A percentile compares a stretch with the other conserved stretches of the same genome.
These are phyloP conservation scores for Eubucco bourcierii DNA, from an alignment of 2,113 vertebrate genomes.

Conservation along the genomic window DNA sequence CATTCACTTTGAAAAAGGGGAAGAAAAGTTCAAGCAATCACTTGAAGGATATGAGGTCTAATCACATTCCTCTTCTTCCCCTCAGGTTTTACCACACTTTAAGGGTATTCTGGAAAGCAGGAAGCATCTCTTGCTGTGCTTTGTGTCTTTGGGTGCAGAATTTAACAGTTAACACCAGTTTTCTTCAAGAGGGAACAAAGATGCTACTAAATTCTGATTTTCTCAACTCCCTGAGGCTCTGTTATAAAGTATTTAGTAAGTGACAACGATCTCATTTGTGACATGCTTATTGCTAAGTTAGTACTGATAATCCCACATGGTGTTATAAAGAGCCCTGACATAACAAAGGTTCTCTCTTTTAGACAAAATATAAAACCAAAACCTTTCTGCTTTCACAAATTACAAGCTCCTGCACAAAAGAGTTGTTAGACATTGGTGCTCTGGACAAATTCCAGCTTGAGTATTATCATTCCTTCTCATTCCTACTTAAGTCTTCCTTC, in stretches of 20 bases:
- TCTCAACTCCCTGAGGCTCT: slow-evolving; percentile 26
- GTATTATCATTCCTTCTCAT: background rate
- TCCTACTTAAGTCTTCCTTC: background rate
- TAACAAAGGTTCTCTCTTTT: background rate
- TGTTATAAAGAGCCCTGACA: background rate
- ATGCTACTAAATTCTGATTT: slow-evolving; percentile 32
- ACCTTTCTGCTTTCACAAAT: background rate
- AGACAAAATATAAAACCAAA: background rate
- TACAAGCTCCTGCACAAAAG: background rate
- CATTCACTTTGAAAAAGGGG: background rate
- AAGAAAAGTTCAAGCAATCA: background rate
- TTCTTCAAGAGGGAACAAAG: background rate
- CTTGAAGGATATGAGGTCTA: background rate
- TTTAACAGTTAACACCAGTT: background rate
- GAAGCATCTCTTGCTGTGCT: background rate
- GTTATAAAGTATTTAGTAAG: slow-evolving; percentile 43
- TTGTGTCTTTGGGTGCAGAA: background rate
- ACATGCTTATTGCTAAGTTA: background rate
- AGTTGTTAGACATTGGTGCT: background rate
- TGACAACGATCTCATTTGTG: slow-evolving; percentile 1
- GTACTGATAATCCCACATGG: background rate
- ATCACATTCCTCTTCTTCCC: background rate
- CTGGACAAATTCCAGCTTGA: background rate
- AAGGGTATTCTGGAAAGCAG: background rate
- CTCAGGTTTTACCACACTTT: background rate